Percentiles rank a stretch among this genome's conserved stretches.
phyloP scores from a whole-genome alignment of 2,888 invertebrate genomes.

The Ormyrus pomaceus region DNA sequence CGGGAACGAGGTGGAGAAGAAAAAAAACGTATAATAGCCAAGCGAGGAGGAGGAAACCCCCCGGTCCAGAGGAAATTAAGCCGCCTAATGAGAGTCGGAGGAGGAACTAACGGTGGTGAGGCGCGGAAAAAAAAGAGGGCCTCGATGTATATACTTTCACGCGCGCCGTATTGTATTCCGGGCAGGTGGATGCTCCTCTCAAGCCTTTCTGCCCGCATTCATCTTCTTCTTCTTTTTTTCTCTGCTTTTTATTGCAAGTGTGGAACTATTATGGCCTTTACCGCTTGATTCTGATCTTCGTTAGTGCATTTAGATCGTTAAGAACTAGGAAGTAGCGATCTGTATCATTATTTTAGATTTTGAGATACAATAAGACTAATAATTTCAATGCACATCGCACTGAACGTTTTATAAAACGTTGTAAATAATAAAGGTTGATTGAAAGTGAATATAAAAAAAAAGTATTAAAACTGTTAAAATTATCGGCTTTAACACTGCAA shows the following conservation, averaged over 20 bases:
- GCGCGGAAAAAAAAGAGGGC: not conserved
- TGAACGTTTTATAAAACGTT: no score
- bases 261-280: not conserved
- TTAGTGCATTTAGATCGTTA: not conserved
- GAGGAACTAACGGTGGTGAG: constrained; percentile 20
- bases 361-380: no score
- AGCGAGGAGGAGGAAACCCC: constrained; percentile 4
- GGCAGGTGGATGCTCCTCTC: not conserved
- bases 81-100: constrained; percentile 38
- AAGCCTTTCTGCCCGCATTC: not conserved
- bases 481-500: no score
- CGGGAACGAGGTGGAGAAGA: constrained; percentile 12
- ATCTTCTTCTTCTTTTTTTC: not conserved
- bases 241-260: constrained; percentile 11
- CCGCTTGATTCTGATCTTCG: constrained; percentile 17
- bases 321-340: not conserved
- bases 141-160: not conserved
- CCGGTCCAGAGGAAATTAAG: constrained; percentile 46
- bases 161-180: constrained; percentile 25
- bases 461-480: no score
- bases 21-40: constrained; percentile 3
- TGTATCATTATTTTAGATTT: no score
- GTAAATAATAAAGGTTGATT: no score
- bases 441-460: no score
- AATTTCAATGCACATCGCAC: no score